Conservation (phyloP, 2,113 vertebrate genomes). For the Clarias magur region DNA sequence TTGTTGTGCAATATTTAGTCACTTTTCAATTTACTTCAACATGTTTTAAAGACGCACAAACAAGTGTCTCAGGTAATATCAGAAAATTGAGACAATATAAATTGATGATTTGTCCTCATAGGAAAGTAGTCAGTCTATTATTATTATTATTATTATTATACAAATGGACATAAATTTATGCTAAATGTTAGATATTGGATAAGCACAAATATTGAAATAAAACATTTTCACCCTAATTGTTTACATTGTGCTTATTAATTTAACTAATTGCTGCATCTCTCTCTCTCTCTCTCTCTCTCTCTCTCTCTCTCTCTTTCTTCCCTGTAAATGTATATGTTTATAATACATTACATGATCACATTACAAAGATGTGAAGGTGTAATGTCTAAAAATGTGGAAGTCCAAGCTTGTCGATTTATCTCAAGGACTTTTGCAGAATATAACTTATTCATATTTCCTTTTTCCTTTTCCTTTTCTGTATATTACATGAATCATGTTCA, state of each 20-base stretch:
- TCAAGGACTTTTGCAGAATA: background rate
- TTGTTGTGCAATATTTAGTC: background rate
- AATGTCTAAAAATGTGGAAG: background rate
- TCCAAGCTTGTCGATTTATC: background rate
- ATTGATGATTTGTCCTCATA: background rate
- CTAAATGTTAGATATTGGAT: slow-evolving; percentile 4
- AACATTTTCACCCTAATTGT: background rate
- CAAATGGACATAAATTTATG: background rate
- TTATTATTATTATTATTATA: background rate
- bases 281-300: slow-evolving; percentile 5
- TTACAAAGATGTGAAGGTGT: background rate
- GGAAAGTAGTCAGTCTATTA: background rate
- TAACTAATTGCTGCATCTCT: background rate
- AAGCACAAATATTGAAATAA: slow-evolving; percentile 25
- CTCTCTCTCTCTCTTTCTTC: background rate
- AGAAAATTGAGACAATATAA: background rate
- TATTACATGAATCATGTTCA: background rate
- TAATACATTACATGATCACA: background rate
- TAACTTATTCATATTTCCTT: background rate
- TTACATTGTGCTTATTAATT: background rate
- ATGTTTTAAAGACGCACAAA: background rate
- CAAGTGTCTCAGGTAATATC: background rate
- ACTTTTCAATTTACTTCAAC: background rate
- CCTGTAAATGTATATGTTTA: background rate
- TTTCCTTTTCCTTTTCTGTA: background rate